Conservation (phyloP, 2,888 invertebrate species). For the Deroplatys truncata region DNA sequence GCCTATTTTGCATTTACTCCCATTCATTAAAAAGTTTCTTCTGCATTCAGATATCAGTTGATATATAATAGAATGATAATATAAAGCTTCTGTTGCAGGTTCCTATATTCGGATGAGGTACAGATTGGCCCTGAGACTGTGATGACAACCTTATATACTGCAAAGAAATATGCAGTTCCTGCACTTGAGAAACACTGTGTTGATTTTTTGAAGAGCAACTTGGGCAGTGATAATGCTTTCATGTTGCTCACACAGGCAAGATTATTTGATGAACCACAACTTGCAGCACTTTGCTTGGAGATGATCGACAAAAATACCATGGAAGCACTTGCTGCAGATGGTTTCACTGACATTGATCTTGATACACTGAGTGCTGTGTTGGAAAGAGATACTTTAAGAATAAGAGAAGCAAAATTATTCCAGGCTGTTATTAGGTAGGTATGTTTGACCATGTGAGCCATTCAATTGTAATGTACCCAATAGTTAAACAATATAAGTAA, state of each 20-base stretch:
- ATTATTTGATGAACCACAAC: slow-evolving; percentile 75
- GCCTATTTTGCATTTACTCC: too few species aligned
- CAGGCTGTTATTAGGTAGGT: slow-evolving; percentile 59
- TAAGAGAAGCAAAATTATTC: slow-evolving; percentile 74
- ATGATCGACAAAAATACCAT: slow-evolving; percentile 79
- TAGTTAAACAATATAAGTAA: too few species aligned
- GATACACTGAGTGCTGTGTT: slow-evolving; percentile 73
- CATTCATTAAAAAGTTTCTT: too few species aligned
- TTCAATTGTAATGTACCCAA: too few species aligned
- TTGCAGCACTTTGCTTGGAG: slow-evolving; percentile 76
- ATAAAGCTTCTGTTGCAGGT: slow-evolving; percentile 38
- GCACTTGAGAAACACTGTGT: slow-evolving; percentile 80
- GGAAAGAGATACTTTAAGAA: slow-evolving; percentile 72
- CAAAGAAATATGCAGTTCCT: slow-evolving; percentile 83
- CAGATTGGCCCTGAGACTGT: slow-evolving; percentile 80
- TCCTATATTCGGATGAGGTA: slow-evolving; percentile 77
- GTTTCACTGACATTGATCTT: slow-evolving; percentile 76
- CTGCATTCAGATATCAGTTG: not conserved
- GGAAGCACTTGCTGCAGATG: slow-evolving; percentile 74
- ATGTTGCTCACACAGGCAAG: slow-evolving; percentile 72
- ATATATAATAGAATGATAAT: not conserved
- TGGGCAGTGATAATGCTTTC: slow-evolving; percentile 80
- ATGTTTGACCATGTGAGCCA: not conserved
- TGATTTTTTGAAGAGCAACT: slow-evolving; percentile 67
- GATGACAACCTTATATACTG: slow-evolving; percentile 81